Evolutionary conservation across 1,140 invertebrate genomes (phyloP).

Genomic region (Idris sp.): DNA sequence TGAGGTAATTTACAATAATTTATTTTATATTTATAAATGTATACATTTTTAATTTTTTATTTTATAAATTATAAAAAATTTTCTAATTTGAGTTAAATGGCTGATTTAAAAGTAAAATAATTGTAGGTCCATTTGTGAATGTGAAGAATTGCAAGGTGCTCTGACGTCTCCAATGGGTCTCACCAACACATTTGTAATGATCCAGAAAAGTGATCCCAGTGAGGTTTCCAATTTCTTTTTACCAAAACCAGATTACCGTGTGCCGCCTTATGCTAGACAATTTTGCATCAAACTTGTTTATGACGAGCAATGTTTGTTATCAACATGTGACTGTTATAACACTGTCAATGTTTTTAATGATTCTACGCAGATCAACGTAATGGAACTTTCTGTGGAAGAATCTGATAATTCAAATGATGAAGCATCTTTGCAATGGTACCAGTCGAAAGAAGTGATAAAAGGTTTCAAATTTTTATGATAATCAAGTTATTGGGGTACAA

Average conservation of each 20-base stretch:
- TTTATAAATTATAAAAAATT: no score
- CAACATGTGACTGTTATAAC: slow-evolving; percentile 65
- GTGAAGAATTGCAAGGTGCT: slow-evolving; percentile 72
- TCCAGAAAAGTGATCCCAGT: slow-evolving; percentile 71
- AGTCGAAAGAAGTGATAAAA: slow-evolving; percentile 72
- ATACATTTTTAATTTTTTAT: no score
- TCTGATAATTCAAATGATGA: slow-evolving; percentile 24
- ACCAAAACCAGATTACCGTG: slow-evolving; percentile 71
- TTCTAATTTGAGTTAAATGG: no score
- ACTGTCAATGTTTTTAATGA: slow-evolving; percentile 69
- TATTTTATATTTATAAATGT: no score
- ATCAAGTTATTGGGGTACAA: no score
- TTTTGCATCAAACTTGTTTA: slow-evolving; percentile 69
- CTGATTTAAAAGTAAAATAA: no score
- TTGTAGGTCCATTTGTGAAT: slow-evolving; percentile 40
- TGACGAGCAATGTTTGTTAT: slow-evolving; percentile 52
- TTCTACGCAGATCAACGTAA: slow-evolving; percentile 27
- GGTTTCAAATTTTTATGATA: slow-evolving; percentile 72
- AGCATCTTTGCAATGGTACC: slow-evolving; percentile 71
- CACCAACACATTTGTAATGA: slow-evolving; percentile 74
- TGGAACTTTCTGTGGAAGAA: slow-evolving; percentile 34
- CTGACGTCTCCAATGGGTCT: slow-evolving; percentile 66
- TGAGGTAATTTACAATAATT: no score
- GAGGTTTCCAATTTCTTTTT: slow-evolving; percentile 71
- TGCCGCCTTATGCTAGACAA: slow-evolving; percentile 43